Base-by-base conservation (phyloP, 30 jellyfish, hydroid and myxozoan species). In the Morbakka virulenta region DNA sequence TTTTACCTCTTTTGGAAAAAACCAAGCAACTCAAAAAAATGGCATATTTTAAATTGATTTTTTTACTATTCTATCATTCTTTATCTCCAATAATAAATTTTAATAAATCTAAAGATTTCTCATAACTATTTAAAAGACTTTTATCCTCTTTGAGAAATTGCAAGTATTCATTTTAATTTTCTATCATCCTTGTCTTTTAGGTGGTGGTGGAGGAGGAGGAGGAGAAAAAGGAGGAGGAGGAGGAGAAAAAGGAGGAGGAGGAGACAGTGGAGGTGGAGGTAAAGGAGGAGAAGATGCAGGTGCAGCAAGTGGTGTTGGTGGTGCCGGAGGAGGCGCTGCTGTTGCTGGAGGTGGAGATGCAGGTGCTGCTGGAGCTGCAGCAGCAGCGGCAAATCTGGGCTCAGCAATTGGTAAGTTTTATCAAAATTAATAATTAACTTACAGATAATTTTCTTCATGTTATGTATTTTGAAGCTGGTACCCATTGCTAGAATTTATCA, bases 381-480 rank as follows among this genome's bases (percentile, higher is more conserved):
- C 97, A 4, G 97, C 97, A 6, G 97, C 97, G 2, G 97, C 97
- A 13, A 88, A 88, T 33, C 78, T 88, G 30, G 97, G 97, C 25
- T 95, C 97, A 0, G 97, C 97, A 35, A 88, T 88, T 30, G 97
- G 97, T 88, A 62, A 86, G 91, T 50, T 12, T n/a, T 35, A n/a
- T n/a, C n/a, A n/a, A n/a, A n/a, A n/a, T n/a, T n/a, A n/a, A n/a
- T n/a, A n/a, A n/a, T n/a, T n/a, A n/a, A n/a, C n/a, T n/a, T n/a
- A n/a, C n/a, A n/a, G n/a, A n/a, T n/a, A n/a, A n/a, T n/a, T n/a
- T n/a, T n/a, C n/a, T n/a, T n/a, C n/a, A n/a, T n/a, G n/a, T n/a
- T n/a, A n/a, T n/a, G n/a, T n/a, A n/a, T n/a, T n/a, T n/a, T n/a
- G n/a, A n/a, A n/a, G n/a, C n/a, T n/a, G n/a, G n/a, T n/a, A n/a